Evolutionary conservation across 1,140 invertebrate species (phyloP), one percentile per base, ranked within the genome.

Genomic region (Drepana arcuata): DNA sequence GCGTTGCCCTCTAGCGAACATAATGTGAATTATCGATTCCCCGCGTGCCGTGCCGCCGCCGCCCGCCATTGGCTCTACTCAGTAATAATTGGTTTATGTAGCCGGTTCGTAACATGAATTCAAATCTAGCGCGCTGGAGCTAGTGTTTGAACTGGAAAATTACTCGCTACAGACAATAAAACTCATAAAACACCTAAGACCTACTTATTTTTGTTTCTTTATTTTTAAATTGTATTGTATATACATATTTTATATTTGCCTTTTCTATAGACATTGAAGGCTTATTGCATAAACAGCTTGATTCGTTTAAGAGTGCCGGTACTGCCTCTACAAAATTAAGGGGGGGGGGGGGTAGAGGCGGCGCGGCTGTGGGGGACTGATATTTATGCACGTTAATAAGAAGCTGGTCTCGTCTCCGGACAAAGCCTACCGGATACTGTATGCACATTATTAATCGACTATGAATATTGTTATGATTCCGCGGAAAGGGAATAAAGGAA

Each of bases 11-110:
- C 82, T 79, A 78, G 74, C 77, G 82, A 73, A 60, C 65, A 72
- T 73, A 79, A 80, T 74, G 62, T 66, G 75, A 83, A 68, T 80
- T 84, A 84, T 83, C 80, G 82, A 84, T 84, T 84, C 73, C 71
- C 68, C 52, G 60, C 66, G 62, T 64, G 65, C 69, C n/a, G n/a
- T n/a, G n/a, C n/a, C n/a, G n/a, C n/a, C 65, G 64, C 74, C 58
- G 48, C 53, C 63, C 63, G 65, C 73, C 62, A 81, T 80, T 78
- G 77, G 74, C 64, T 71, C 61, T 53, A 58, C 53, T 67, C 58
- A 54, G 67, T 80, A 81, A 21, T 5, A 21, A 81, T 81, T 81
- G 71, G 69, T 81, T 78, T 78, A 78, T 78, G 70, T 74, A 56
- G 63, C 62, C 61, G 49, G 70, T 74, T 74, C 66, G 70, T 73